phyloP scores from a whole-genome alignment of 1,140 invertebrate genomes.

The Drosophila bocki region DNA sequence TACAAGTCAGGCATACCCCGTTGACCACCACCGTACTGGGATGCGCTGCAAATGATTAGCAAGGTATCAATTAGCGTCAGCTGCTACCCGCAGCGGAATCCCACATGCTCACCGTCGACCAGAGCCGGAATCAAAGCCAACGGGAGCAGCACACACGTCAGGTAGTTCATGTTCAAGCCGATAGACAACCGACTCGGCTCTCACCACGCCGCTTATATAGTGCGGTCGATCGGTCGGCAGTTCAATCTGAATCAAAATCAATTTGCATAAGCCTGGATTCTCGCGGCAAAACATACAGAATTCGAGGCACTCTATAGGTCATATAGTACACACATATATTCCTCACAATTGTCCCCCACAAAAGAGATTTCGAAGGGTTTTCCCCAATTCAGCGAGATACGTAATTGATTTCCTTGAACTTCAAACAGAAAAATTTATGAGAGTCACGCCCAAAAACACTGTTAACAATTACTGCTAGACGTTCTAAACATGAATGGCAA shows the following conservation, averaged over 20 bases:
- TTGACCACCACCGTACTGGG: constrained; percentile 67
- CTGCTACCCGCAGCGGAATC: constrained; percentile 7
- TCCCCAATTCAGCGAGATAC: constrained; percentile 5
- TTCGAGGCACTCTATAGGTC: background rate
- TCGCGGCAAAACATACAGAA: background rate
- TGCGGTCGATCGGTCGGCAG: background rate
- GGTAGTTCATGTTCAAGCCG: constrained; percentile 57
- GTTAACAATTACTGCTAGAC: constrained; percentile 18
- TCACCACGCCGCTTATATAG: constrained; percentile 37
- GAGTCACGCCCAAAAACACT: constrained; percentile 41
- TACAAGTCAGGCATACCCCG: constrained; percentile 66
- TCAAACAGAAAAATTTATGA: constrained; percentile 34
- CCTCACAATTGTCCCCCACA: background rate
- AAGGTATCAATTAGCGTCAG: constrained; percentile 23
- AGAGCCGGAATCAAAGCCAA: constrained; percentile 54
- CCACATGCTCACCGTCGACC: constrained; percentile 55
- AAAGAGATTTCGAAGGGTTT: constrained; percentile 18
- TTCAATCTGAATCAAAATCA: constrained; percentile 42
- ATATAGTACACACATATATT: background rate
- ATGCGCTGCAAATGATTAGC: constrained; percentile 44
- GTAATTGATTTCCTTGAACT: constrained; percentile 50
- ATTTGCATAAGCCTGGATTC: constrained; percentile 57
- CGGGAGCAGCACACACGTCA: constrained; percentile 59
- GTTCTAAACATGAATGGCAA: constrained; percentile 59
- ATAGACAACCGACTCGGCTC: constrained; percentile 9